These are phyloP conservation scores for Plectrocnemia conspersa DNA, from an alignment of 1,140 invertebrate species.

Conservation along the genomic window DNA sequence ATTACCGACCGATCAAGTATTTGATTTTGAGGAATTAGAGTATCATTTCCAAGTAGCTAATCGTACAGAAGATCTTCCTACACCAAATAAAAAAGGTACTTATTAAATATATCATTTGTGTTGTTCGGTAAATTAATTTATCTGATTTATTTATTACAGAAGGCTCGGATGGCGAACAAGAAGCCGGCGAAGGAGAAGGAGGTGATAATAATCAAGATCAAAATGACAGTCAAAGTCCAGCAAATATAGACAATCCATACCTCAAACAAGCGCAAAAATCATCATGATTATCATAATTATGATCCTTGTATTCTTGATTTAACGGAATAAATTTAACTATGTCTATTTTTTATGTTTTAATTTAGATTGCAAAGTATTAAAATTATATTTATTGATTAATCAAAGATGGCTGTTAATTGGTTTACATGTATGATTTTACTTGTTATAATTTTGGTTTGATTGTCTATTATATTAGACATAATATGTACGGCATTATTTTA, in stretches of 20 bases:
- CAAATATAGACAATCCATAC: constrained; percentile 27
- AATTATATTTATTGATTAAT: too few species aligned
- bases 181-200: constrained; percentile 26
- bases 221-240: constrained; percentile 19
- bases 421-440: too few species aligned
- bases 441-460: too few species aligned
- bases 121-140: constrained; percentile 4
- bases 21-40: constrained; percentile 86
- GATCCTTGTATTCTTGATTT: too few species aligned
- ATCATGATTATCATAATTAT: constrained; percentile 15
- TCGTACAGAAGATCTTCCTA: constrained; percentile 56
- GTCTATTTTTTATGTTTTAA: too few species aligned
- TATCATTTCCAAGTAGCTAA: constrained; percentile 69
- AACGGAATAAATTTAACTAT: too few species aligned
- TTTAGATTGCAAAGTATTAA: too few species aligned
- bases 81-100: constrained; percentile 51
- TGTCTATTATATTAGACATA: too few species aligned
- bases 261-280: constrained; percentile 27
- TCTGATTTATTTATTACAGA: constrained; percentile 23
- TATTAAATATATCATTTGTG: constrained; percentile 3
- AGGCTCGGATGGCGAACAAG: constrained; percentile 31
- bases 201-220: constrained; percentile 22
- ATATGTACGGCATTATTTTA: too few species aligned
- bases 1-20: constrained; percentile 89
- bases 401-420: too few species aligned